These are phyloP conservation scores for Drosophila neocordata DNA, from an alignment of 1,140 invertebrate species.

Conservation along the genomic window DNA sequence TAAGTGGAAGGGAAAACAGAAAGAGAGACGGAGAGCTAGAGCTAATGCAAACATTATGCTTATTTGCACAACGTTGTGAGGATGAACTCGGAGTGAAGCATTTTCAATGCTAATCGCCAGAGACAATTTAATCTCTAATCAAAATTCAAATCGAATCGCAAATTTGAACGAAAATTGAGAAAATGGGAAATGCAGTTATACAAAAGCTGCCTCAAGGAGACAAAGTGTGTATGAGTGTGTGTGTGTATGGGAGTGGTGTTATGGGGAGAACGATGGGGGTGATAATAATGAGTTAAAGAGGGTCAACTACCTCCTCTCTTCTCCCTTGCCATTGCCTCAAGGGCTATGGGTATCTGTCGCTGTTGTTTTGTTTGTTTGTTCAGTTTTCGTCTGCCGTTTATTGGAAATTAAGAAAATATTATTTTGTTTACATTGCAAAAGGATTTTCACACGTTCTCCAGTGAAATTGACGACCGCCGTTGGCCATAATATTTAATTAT, in stretches of 20 bases:
- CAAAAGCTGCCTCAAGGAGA: constrained; percentile 16
- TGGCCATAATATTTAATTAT: constrained; percentile 68
- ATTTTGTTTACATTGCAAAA: constrained; percentile 67
- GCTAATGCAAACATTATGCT: constrained; percentile 77
- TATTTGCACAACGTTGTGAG: constrained; percentile 62
- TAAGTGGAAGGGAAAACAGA: not conserved
- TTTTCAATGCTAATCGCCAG: constrained; percentile 72
- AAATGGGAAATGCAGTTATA: constrained; percentile 50
- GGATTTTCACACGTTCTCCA: constrained; percentile 74
- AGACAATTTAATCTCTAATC: constrained; percentile 81
- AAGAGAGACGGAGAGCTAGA: constrained; percentile 24
- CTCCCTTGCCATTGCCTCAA: constrained; percentile 1
- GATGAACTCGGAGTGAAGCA: constrained; percentile 41
- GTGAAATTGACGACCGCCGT: constrained; percentile 25
- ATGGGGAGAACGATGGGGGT: no score
- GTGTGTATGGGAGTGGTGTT: not conserved
- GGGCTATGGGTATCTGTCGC: constrained; percentile 28
- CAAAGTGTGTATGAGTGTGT: constrained; percentile 13
- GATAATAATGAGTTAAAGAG: constrained; percentile 1
- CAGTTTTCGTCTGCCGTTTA: constrained; percentile 44
- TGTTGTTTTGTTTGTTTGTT: constrained; percentile 55
- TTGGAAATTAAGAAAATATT: constrained; percentile 70
- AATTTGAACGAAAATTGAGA: constrained; percentile 46
- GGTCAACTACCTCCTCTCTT: not conserved
- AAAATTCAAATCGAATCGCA: constrained; percentile 73